Percentiles rank a stretch among this genome's conserved stretches.
Evolutionary conservation across 1,140 invertebrate species (phyloP).

Genomic region (Amphibalanus amphitrite): DNA sequence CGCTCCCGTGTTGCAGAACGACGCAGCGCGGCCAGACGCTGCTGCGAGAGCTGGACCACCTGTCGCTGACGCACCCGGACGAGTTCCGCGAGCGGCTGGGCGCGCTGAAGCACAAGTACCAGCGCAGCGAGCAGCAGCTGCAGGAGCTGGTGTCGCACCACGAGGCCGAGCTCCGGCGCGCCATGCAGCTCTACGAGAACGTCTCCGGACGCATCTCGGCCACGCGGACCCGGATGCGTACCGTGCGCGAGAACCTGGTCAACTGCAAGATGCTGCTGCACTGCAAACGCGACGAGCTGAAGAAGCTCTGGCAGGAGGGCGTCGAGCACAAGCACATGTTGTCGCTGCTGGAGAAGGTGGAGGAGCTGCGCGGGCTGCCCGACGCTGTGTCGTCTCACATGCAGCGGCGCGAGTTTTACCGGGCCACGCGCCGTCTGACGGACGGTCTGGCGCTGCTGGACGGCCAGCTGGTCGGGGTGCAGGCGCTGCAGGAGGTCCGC

Average conservation of each 20-base stretch:
- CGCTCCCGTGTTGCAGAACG: too few relatives aligned
- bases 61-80: background rate
- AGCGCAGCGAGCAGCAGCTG: background rate
- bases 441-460: conserved; percentile 83
- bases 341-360: conserved; percentile 41
- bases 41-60: background rate
- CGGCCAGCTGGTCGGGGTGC: conserved; percentile 42
- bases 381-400: conserved; percentile 75
- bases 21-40: background rate
- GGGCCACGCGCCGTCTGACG: conserved; percentile 80
- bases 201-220: conserved; percentile 57
- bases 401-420: conserved; percentile 76
- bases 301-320: conserved; percentile 79
- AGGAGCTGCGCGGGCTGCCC: conserved; percentile 58
- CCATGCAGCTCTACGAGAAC: conserved; percentile 13
- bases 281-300: conserved; percentile 78
- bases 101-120: background rate
- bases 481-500: conserved; percentile 54
- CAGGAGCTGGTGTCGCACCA: background rate
- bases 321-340: conserved; percentile 81
- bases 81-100: background rate
- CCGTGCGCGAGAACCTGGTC: conserved; percentile 71
- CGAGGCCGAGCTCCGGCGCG: background rate
- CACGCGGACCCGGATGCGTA: conserved; percentile 61
- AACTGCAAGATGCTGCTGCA: conserved; percentile 78